Base-by-base conservation (phyloP, 1,140 invertebrate species). In the Berghia stephanieae region DNA sequence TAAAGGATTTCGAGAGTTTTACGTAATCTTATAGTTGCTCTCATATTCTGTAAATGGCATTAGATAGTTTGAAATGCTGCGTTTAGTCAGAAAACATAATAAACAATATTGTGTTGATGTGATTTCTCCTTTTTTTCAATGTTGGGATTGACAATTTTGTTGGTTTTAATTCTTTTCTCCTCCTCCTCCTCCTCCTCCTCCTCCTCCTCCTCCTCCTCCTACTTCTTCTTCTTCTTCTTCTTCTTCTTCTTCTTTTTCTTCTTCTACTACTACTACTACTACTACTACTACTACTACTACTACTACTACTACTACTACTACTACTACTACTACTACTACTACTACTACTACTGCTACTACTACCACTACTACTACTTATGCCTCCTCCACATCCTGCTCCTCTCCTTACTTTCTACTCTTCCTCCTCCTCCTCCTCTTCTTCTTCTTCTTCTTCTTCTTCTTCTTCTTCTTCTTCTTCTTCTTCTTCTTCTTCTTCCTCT, bases 351-450 rank as follows among this genome's bases (percentile, higher is more conserved):
- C 46, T 49, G n/a, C 46, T 49, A 49, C 46, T 49, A 49, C 46
- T 49, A 49, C 46, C n/a, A 49, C 46, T 49, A 49, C 46, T 49
- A 49, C 46, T 49, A 49, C 46, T 49, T n/a, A n/a, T n/a, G n/a
- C n/a, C n/a, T n/a, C n/a, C 46, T 49, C 46, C 46, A 16, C 46
- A 49, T 13, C n/a, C n/a, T 49, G n/a, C n/a, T 49, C n/a, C 46
- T n/a, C 13, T 13, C 46, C 13, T 49, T n/a, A 49, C n/a, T 16
- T 18, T 3, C 46, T 0, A 18, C 2, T 43, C 67, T 3, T 0
- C 38, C 36, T 8, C 67, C 13, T 43, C 67, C 36, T 18, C 60
- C 21, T 27, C 27, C 40, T 38, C n/a, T 18, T 66, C 60, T 66
- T 3, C n/a, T 3, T 27, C 60, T 66, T 27, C 60, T n/a, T n/a